Base-by-base conservation (phyloP, 2,113 vertebrate genomes). In the Neodon shergylaensis region DNA sequence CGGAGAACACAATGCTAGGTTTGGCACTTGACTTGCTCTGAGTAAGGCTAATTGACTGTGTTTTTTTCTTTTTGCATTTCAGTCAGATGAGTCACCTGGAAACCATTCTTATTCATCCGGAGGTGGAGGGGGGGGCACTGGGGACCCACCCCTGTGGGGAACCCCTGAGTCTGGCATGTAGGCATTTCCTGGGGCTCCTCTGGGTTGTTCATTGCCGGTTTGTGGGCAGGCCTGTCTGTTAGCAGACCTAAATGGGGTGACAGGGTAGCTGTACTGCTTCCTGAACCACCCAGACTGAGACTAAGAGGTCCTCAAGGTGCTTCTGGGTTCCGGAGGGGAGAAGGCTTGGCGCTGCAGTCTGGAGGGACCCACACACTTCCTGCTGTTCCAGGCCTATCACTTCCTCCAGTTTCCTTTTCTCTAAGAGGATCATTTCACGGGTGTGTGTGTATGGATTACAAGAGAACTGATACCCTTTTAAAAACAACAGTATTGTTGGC, bases 41-140 rank as follows among this genome's bases (percentile, higher is more conserved):
- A 90, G 84, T 68, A 82, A 91, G 10, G 87, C 92, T 70, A n/a
- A 78, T 63, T 16, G 26, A 39, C 94, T 73, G 68, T 73, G n/a
- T 76, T 44, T 77, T 47, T 70, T 21, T 74, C 70, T 88, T 95
- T 95, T 95, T 92, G 88, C 96, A 90, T 98, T 98, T 98, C 89
- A 91, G 95, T 98, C 0, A 22, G 21, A 78, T 98, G 98, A 98
- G 96, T 99, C 98, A 98, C 88, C 94, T 95, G 95, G 96, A 95
- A 98, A 97, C 93, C 86, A n/a, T 97, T 90, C 96, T 97, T 93
- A 95, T 95, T 77, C 39, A 0, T 85, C 58, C 36, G 92, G 84
- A 68, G 47, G 70, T 54, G 42, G 52, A 44, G 65, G 65, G 13
- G 13, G 39, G 88, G 8, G 74, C 31, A 74, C 33, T 83, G 33